phyloP scores from a whole-genome alignment of 2,888 invertebrate species.

The Netelia virgata region DNA sequence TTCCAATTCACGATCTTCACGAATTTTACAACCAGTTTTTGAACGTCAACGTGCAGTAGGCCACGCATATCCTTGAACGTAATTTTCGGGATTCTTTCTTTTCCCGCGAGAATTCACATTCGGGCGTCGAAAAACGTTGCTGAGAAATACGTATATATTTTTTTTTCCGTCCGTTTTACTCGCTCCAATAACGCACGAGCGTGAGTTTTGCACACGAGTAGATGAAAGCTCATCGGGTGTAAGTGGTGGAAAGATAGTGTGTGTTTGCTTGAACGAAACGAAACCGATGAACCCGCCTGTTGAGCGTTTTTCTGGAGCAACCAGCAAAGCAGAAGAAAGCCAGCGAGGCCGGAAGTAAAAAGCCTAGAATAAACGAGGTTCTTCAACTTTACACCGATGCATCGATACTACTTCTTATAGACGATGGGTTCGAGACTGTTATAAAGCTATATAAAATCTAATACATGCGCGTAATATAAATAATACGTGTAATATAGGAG shows the following conservation, averaged over 20 bases:
- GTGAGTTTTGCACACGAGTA: constrained; percentile 21
- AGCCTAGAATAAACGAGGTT: constrained; percentile 58
- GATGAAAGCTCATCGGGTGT: constrained; percentile 46
- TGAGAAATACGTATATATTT: constrained; percentile 21
- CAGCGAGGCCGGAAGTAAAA: constrained; percentile 65
- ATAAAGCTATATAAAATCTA: background rate
- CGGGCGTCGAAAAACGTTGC: background rate
- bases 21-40: too few relatives aligned
- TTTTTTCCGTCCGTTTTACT: constrained; percentile 25
- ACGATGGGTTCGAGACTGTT: too few relatives aligned
- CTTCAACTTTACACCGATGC: constrained; percentile 56
- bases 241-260: constrained; percentile 51
- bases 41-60: background rate
- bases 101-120: background rate
- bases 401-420: constrained; percentile 10
- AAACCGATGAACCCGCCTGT: constrained; percentile 64
- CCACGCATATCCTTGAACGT: background rate
- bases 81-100: background rate
- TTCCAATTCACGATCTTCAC: too few relatives aligned
- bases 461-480: background rate
- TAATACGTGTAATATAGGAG: background rate
- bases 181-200: constrained; percentile 61
- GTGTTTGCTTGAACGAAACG: constrained; percentile 64
- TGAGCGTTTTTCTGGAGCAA: constrained; percentile 63
- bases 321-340: constrained; percentile 25